Conservation (phyloP, 1,140 invertebrate genomes). For the Anoplolepis gracilipes region DNA sequence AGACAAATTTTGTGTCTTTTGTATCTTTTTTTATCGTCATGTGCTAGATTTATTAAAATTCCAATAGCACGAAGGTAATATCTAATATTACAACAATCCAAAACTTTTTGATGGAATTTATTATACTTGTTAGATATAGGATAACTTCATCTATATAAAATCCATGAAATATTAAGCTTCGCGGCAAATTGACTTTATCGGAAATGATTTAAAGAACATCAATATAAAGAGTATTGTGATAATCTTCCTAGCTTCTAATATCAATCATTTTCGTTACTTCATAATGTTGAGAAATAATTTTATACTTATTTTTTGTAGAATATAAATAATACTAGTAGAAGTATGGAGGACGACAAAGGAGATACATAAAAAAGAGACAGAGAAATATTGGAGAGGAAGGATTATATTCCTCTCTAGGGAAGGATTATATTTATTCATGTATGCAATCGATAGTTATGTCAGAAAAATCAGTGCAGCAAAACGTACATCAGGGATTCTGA, state of each 20-base stretch:
- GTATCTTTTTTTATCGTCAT: neutral
- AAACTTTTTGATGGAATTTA: neutral
- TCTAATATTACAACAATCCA: neutral
- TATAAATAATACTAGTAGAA: neutral
- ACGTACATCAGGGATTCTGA: neutral
- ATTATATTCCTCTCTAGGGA: neutral
- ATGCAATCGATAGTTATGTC: neutral
- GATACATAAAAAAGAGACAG: neutral
- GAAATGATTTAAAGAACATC: neutral
- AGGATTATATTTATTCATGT: neutral
- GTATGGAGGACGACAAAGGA: neutral
- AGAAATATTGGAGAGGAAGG: constrained; percentile 1
- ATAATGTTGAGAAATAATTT: neutral
- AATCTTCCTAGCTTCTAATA: neutral
- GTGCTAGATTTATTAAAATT: neutral
- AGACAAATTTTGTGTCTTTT: neutral
- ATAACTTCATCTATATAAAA: neutral
- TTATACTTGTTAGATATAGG: neutral
- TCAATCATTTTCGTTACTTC: neutral
- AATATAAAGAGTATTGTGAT: neutral
- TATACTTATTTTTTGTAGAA: neutral
- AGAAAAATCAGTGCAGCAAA: neutral
- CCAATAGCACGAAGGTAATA: neutral
- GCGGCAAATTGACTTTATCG: neutral
- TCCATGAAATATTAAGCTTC: neutral